phyloP scores from a whole-genome alignment of 2,113 vertebrate genomes.

The Cynocephalus volans region DNA sequence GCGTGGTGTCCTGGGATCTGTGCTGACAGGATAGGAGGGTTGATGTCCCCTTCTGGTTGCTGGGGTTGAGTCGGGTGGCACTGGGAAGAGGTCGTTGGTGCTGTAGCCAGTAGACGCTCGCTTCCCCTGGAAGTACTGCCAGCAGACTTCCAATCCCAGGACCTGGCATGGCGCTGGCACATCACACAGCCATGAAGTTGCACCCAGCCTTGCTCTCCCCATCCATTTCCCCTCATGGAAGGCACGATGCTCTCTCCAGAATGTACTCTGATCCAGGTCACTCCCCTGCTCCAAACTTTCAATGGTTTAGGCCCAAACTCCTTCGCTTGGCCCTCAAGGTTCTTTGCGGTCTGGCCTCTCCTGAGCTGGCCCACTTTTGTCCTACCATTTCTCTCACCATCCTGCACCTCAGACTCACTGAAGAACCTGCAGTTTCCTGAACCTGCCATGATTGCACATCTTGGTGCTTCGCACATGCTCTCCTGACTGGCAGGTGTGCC shows the following conservation, averaged over 20 bases:
- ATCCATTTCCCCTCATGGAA: accelerated
- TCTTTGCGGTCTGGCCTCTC: not conserved
- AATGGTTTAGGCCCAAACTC: not conserved
- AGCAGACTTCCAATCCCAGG: not conserved
- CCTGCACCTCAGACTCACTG: not conserved
- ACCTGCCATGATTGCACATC: not conserved
- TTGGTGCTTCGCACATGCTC: not conserved
- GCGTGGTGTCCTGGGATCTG: not conserved
- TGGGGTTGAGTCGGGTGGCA: not conserved
- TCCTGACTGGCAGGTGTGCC: not conserved
- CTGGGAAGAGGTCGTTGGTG: not conserved
- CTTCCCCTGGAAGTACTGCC: not conserved
- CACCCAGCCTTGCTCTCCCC: not conserved
- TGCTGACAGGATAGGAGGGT: not conserved
- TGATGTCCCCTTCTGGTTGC: not conserved
- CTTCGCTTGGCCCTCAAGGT: not conserved
- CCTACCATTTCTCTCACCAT: not conserved
- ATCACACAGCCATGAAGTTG: accelerated
- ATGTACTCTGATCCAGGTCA: not conserved
- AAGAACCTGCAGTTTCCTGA: not conserved
- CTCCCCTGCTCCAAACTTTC: not conserved
- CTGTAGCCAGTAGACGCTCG: too few relatives aligned
- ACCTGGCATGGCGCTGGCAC: not conserved
- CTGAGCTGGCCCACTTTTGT: not conserved
- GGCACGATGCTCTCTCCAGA: not conserved